These are phyloP conservation scores for Halichoeres trimaculatus DNA, from an alignment of 2,113 vertebrate genomes.

Conservation along the genomic window DNA sequence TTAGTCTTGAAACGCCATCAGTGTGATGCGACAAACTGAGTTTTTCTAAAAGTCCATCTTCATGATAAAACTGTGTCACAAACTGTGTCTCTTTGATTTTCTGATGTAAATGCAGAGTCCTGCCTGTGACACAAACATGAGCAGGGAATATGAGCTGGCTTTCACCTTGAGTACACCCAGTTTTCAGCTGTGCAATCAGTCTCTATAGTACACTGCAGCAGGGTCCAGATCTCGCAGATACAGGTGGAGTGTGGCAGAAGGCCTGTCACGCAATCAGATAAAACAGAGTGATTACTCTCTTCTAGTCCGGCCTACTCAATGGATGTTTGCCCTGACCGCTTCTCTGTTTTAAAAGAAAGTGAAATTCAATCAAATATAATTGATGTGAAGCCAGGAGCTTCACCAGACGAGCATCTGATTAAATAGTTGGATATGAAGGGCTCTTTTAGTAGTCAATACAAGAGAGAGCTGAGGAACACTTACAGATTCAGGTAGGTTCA, in stretches of 20 bases:
- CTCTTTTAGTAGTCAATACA: no score
- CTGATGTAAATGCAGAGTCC: neutral
- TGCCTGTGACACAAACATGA: neutral
- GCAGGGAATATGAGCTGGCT: slow-evolving; percentile 6
- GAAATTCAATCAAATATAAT: no score
- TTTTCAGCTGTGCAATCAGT: slow-evolving; percentile 57
- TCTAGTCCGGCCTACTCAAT: neutral
- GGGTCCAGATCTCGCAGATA: slow-evolving; percentile 26
- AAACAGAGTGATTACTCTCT: neutral
- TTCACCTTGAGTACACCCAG: neutral
- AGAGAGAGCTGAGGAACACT: no score
- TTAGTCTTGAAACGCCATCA: no score
- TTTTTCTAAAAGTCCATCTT: no score
- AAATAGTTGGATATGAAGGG: no score
- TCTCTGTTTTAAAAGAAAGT: neutral
- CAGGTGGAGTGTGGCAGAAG: neutral
- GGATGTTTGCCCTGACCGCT: neutral
- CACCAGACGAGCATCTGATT: no score
- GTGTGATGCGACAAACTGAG: no score
- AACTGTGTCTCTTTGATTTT: neutral
- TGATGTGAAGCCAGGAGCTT: no score
- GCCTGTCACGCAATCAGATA: slow-evolving; percentile 44
- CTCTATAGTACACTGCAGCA: slow-evolving; percentile 36
- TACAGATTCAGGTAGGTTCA: no score
- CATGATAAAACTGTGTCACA: no score